Percentiles rank a stretch among this genome's conserved stretches.
Evolutionary conservation across 2,113 vertebrate genomes (phyloP).

Genomic region (Apodemus speciosus): DNA sequence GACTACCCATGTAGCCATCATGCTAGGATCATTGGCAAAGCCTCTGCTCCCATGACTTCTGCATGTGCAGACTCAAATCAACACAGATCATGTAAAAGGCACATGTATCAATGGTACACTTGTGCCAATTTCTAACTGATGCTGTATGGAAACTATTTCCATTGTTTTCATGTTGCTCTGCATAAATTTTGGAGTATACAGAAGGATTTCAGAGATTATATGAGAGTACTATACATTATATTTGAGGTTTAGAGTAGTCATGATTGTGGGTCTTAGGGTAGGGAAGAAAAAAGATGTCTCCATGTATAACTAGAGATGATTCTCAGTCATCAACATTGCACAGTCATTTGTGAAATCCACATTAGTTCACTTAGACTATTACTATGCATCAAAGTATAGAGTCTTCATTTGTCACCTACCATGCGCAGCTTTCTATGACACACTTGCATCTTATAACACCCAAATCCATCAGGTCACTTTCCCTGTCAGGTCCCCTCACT

Average conservation of each 20-base stretch:
- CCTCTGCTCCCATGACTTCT: neutral
- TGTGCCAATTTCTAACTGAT: too few relatives aligned
- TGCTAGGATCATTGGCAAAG: neutral
- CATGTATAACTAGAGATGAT: too few relatives aligned
- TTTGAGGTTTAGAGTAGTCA: too few relatives aligned
- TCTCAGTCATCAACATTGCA: fast-evolving
- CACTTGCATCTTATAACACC: fast-evolving
- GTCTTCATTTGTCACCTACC: fast-evolving
- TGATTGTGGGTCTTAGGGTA: neutral
- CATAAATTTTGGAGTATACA: neutral
- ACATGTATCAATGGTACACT: neutral
- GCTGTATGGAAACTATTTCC: neutral
- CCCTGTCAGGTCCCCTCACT: too few relatives aligned
- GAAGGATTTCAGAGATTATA: neutral
- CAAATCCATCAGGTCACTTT: fast-evolving
- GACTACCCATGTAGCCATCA: neutral
- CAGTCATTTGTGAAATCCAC: neutral
- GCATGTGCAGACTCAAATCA: neutral
- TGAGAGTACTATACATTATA: neutral
- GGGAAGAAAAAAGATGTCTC: neutral
- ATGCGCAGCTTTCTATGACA: fast-evolving
- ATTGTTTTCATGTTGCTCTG: neutral
- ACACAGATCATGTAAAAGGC: neutral
- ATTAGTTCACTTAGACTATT: neutral
- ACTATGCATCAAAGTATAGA: fast-evolving